Base-by-base conservation (phyloP, 2,113 vertebrate species). In the Pollimyrus isidori region DNA sequence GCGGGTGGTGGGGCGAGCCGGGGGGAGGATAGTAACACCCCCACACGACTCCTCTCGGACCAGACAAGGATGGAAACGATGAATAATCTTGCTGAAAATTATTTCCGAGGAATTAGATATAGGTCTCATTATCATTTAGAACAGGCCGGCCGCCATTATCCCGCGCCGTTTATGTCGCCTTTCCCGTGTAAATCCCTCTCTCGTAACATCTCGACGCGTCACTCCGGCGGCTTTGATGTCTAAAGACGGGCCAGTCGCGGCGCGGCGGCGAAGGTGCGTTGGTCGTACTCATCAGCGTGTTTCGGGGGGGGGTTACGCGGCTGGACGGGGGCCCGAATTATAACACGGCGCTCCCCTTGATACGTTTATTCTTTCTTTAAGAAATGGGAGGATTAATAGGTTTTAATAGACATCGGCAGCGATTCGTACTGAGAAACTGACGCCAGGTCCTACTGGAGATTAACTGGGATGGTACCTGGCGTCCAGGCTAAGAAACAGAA, bases 21-120 rank as follows among this genome's bases (percentile, higher is more conserved):
- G 35, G 76, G 50, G 88, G 82, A 4, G 30, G 30, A 13, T 45
- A 45, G 2, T 30, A 9, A 56, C 73, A 50, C 39, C 48, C 1
- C 23, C 3, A 26, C n/a, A 2, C 49, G 3, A 19, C 87, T 4
- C 87, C 7, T 7, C 35, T 42, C 19, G n/a, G 7, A 30, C 87
- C 19, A 19, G 35, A 21, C 42, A n/a, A 49, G 87, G 42, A 49
- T 10, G 42, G 53, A n/a, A 58, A 49, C 73, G 42, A 73, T 73
- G 58, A 88, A 50, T 88, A 69, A 73, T 88, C 39, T 73, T 7
- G 21, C 39, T 39, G 56, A 73, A 73, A 88, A 48, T 49, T 69
- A 88, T 48, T 73, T 87, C 35, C 87, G 65, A 45, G 56, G 23
- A 87, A 87, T 58, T 87, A 65, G 48, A 88, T 49, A 73, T 26